Percentiles rank a stretch among this genome's conserved stretches.
These are phyloP conservation scores for Dissostichus mawsoni DNA, from an alignment of 2,113 vertebrate genomes.

Conservation along the genomic window DNA sequence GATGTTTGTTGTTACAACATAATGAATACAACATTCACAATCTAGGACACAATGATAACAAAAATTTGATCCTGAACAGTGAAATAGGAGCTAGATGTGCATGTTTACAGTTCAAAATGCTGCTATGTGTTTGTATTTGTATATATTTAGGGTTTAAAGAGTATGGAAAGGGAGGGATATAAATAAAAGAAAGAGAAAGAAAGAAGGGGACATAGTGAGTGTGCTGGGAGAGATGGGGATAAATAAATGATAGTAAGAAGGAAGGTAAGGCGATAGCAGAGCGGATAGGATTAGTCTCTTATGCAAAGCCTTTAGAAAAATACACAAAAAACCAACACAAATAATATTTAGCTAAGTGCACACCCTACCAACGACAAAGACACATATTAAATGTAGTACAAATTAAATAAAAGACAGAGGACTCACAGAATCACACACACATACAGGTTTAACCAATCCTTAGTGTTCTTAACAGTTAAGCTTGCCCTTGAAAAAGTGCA, in stretches of 20 bases:
- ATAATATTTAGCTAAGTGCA: not conserved
- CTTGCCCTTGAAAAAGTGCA: constrained; percentile 75
- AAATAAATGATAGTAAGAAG: constrained; percentile 69
- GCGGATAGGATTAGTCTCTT: constrained; percentile 74
- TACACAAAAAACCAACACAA: constrained; percentile 38
- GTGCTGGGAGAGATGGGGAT: constrained; percentile 45
- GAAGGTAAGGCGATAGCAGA: constrained; percentile 67
- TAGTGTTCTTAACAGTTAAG: constrained; percentile 74
- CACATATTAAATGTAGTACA: constrained; percentile 23
- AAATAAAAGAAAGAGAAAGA: not conserved
- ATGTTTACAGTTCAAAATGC: constrained; percentile 2
- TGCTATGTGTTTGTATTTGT: not conserved
- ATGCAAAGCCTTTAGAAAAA: constrained; percentile 58
- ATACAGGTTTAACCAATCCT: constrained; percentile 45
- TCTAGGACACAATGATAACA: not conserved
- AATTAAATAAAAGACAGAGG: not conserved
- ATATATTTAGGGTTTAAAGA: constrained; percentile 10
- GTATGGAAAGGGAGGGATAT: not conserved
- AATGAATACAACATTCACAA: not conserved
- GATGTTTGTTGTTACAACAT: not conserved
- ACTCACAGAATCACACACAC: constrained; percentile 30
- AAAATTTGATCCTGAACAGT: not conserved
- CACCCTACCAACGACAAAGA: constrained; percentile 17
- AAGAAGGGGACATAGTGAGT: constrained; percentile 5
- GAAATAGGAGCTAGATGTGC: constrained; percentile 9